Evolutionary conservation across 1,140 invertebrate genomes (phyloP), one percentile per base, ranked within the genome.

Genomic region (Drosophila arawakana): DNA sequence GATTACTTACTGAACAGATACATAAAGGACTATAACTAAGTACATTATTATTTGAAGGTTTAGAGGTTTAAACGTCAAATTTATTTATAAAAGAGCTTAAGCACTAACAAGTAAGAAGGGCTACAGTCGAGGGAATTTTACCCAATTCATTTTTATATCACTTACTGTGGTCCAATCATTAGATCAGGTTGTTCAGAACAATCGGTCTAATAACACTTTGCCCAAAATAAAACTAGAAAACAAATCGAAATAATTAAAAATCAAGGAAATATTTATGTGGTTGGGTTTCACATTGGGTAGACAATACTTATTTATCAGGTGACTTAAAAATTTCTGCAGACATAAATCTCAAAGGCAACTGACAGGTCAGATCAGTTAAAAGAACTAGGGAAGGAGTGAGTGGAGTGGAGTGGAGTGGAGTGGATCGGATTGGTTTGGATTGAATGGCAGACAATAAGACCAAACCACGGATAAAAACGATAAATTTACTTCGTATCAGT

Each of bases 271-370:
- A 62, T 41, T 46, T 55, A 62, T 41, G 50, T 55, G 11, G 80
- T 65, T 21, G 59, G 65, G 60, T 52, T 59, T 11, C 11, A 13
- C n/a, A 5, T 13, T 66, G 47, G 67, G 58, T 68, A 76, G 70
- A 83, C 73, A 83, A 83, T 76, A 74, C 80, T 68, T 83, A 76
- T 83, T 83, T 83, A 75, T 81, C 81, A 63, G 79, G 65, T 63
- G 80, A 70, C 74, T 82, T 50, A 47, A 76, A 71, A 61, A 68
- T 78, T 75, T 75, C 82, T 79, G 80, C 60, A 76, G 72, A 82
- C 80, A 82, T 82, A 83, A 83, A 83, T 83, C 80, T 83, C 73
- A 54, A 79, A 62, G 72, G 71, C 73, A 57, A 76, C 58, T 75
- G 80, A 79, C 80, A 82, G 61, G 41, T 52, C 25, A 44, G 57